phyloP scores from a whole-genome alignment of 1,140 invertebrate genomes.

The Microplitis demolitor region DNA sequence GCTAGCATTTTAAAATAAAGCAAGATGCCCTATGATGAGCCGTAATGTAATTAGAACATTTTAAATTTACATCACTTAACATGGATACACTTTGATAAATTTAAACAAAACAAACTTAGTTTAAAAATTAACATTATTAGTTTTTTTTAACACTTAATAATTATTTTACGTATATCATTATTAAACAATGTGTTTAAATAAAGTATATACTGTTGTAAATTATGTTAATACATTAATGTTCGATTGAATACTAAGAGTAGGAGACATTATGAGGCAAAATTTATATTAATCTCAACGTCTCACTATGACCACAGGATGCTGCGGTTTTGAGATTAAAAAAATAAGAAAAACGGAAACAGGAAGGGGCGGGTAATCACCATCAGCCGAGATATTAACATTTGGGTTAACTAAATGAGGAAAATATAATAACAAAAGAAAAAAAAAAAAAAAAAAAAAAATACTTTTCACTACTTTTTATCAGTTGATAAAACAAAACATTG shows the following conservation, averaged over 20 bases:
- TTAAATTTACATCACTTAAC: conserved; percentile 14
- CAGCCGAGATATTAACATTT: conserved; percentile 39
- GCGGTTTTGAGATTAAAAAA: conserved; percentile 43
- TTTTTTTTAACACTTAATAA: too few relatives aligned
- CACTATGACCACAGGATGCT: conserved; percentile 43
- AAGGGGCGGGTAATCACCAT: conserved; percentile 46
- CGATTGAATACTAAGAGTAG: conserved; percentile 27
- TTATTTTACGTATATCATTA: too few relatives aligned
- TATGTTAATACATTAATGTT: not conserved
- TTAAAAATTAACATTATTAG: not conserved
- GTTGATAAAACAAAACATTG: too few relatives aligned
- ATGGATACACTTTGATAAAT: not conserved
- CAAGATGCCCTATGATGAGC: conserved; percentile 55
- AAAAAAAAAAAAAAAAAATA: too few relatives aligned
- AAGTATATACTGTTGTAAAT: not conserved
- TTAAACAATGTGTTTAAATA: too few relatives aligned
- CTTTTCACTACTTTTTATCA: too few relatives aligned
- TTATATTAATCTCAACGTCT: conserved; percentile 36
- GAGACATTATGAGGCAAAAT: conserved; percentile 30
- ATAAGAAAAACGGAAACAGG: conserved; percentile 47
- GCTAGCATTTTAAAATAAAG: conserved; percentile 45
- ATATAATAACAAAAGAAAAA: not conserved
- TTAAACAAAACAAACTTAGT: too few relatives aligned
- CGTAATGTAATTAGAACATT: conserved; percentile 39
- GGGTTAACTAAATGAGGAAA: conserved; percentile 10